Evolutionary conservation across 2,797 vertebrate genomes (phyloP).

Genomic region (Borostomias antarcticus): DNA sequence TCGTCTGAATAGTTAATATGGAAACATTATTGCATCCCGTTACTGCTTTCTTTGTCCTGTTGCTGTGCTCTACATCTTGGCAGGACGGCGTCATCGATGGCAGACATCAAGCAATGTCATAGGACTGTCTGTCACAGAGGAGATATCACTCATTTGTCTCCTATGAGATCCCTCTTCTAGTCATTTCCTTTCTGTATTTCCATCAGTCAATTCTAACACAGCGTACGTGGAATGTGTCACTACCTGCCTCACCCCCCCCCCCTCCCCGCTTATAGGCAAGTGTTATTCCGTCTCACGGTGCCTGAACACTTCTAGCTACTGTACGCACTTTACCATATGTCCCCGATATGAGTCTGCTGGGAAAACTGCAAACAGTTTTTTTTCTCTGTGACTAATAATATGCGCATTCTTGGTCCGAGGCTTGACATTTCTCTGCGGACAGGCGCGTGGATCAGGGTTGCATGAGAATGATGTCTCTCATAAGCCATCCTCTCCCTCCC

Average conservation of each 20-base stretch:
- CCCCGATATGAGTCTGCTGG: conserved; percentile 20
- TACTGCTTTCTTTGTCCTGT: conserved; percentile 41
- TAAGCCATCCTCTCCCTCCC: conserved; percentile 45
- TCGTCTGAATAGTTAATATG: conserved; percentile 43
- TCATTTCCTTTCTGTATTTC: background rate
- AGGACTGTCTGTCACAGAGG: too few species aligned
- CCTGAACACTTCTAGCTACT: background rate
- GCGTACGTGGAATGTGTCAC: background rate
- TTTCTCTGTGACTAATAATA: conserved; percentile 23
- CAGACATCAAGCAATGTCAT: too few species aligned
- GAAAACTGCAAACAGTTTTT: conserved; percentile 19
- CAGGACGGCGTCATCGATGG: too few species aligned
- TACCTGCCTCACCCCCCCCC: background rate
- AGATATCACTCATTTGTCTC: too few species aligned
- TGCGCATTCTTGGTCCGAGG: conserved; percentile 28
- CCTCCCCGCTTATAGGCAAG: too few species aligned
- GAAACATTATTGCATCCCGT: conserved; percentile 48
- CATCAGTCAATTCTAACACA: too few species aligned
- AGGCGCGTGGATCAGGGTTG: conserved; percentile 45
- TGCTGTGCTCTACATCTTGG: too few species aligned
- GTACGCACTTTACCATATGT: too few species aligned
- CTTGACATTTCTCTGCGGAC: conserved; percentile 48
- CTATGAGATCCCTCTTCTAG: background rate
- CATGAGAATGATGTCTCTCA: conserved; percentile 53
- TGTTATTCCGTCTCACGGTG: background rate